These are phyloP conservation scores for Hylyphantes graminicola DNA, from an alignment of 1,140 invertebrate genomes.

Conservation along the genomic window DNA sequence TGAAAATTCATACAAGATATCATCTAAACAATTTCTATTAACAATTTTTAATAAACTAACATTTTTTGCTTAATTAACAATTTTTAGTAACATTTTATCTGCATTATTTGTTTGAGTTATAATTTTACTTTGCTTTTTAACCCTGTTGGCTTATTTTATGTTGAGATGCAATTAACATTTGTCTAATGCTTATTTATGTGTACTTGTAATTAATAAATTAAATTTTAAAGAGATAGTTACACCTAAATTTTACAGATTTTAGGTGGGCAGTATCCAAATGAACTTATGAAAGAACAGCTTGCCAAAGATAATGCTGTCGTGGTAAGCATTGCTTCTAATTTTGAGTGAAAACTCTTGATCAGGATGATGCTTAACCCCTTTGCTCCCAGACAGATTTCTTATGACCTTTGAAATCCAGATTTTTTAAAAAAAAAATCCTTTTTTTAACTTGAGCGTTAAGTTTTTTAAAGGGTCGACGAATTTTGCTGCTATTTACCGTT, in stretches of 20 bases:
- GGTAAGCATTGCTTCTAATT: constrained; percentile 54
- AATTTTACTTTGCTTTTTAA: too few relatives aligned
- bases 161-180: too few relatives aligned
- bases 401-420: too few relatives aligned
- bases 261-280: constrained; percentile 62
- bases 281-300: constrained; percentile 64
- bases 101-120: background rate
- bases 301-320: constrained; percentile 64
- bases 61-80: background rate
- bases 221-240: constrained; percentile 21
- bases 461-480: too few relatives aligned
- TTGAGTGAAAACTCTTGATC: background rate
- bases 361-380: too few relatives aligned
- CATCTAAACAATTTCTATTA: background rate
- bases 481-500: too few relatives aligned
- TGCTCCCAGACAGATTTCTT: too few relatives aligned
- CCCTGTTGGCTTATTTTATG: too few relatives aligned
- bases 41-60: background rate
- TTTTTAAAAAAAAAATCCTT: too few relatives aligned
- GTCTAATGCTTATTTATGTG: background rate
- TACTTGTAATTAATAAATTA: constrained; percentile 23
- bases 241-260: constrained; percentile 47
- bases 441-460: too few relatives aligned
- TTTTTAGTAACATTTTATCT: background rate
- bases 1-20: background rate